Evolutionary conservation across 1,140 invertebrate species (phyloP), one percentile per base, ranked within the genome.

Genomic region (Philotrypesis tridentata): DNA sequence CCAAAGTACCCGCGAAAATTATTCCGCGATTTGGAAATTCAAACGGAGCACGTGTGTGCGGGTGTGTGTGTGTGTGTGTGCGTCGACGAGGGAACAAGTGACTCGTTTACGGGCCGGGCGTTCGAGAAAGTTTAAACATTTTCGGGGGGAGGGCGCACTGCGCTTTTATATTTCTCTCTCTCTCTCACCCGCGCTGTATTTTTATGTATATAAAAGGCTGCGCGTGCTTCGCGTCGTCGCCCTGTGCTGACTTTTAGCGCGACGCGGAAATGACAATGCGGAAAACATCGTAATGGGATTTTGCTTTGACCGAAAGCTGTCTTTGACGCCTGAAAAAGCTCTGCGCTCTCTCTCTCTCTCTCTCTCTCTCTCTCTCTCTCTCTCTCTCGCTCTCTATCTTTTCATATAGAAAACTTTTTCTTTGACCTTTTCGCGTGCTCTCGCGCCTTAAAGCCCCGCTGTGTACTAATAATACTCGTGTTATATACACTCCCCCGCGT

Each of bases 21-120:
- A 70, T 70, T 70, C 67, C 67, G 14, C 25, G 31, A 70, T 37
- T 70, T 29, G 67, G 27, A 8, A 29, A 37, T 70, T 70, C 31
- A 70, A 37, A 70, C 67, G 67, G 61, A n/a, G n/a, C n/a, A n/a
- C 61, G 17, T 0, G 65, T 27, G 14, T 6, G 25, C 63, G 4
- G 4, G 14, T 7, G 21, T 17, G 17, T 17, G 7, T 17, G 17
- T 7, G 21, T 55, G 21, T 55, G 21, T n/a, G n/a, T n/a, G n/a
- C n/a, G 4, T 6, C 12, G 17, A 17, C 48, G 21, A 4, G 17
- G 14, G 48, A 55, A 55, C 48, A 17, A n/a, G 48, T 21, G 43
- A 14, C 43, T 55, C 48, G 48, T 55, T 55, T 55, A 17, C 48
- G 48, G 17, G 48, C 21, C 48, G 48, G 17, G 48, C 21, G 48